Conservation (phyloP, 35 echinoderm and acorn worm genomes). For the Apostichopus japonicus region DNA sequence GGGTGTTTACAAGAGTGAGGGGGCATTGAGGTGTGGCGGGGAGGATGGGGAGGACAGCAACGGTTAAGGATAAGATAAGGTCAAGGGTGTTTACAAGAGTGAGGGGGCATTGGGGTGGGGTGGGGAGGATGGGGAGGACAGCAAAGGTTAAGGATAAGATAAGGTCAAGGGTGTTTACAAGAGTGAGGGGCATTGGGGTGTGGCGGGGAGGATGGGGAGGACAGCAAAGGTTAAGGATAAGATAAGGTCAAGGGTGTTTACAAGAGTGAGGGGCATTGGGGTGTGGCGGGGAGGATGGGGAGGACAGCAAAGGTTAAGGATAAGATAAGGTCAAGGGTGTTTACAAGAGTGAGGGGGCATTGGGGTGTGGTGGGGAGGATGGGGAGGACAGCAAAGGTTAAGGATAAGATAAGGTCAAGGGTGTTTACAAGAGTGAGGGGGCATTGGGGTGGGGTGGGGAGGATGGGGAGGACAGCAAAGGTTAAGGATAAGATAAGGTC, state of each 20-base stretch:
- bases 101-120: too few species aligned
- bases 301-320: slow-evolving; percentile 76
- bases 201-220: too few species aligned
- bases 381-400: too few species aligned
- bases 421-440: neutral
- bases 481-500: slow-evolving; percentile 41
- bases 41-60: too few species aligned
- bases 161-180: neutral
- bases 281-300: too few species aligned
- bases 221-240: too few species aligned
- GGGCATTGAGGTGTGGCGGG: too few species aligned
- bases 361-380: too few species aligned
- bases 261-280: too few species aligned
- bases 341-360: neutral
- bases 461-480: slow-evolving; percentile 55
- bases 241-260: neutral
- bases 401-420: neutral
- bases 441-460: too few species aligned
- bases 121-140: neutral
- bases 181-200: too few species aligned
- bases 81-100: neutral
- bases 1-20: neutral
- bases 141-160: slow-evolving; percentile 66
- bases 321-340: neutral
- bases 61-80: neutral